A percentile compares a stretch with the other conserved stretches of the same genome.
Evolutionary conservation across 2,888 invertebrate genomes (phyloP).

Genomic region (Thymelicus acteon): DNA sequence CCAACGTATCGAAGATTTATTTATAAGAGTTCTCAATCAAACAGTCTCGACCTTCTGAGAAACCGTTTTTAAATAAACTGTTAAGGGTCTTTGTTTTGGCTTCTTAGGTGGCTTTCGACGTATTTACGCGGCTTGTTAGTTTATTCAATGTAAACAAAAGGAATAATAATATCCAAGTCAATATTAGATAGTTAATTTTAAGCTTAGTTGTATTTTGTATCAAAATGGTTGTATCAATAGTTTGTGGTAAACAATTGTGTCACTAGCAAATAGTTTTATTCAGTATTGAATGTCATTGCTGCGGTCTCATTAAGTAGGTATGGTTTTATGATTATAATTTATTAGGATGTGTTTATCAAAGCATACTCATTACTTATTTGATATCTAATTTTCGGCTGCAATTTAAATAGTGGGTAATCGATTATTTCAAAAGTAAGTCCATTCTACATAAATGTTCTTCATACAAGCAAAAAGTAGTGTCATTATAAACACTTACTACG

Average conservation of each 20-base stretch:
- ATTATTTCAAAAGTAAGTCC: too few species aligned
- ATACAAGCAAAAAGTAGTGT: too few species aligned
- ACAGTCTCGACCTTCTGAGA: constrained; percentile 66
- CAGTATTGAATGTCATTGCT: neutral
- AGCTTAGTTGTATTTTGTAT: constrained; percentile 12
- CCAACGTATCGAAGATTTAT: constrained; percentile 54
- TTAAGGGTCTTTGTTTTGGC: constrained; percentile 69
- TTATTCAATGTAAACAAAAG: constrained; percentile 55
- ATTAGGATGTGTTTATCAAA: neutral
- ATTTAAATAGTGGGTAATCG: too few species aligned
- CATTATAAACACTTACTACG: too few species aligned
- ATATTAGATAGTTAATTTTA: constrained; percentile 50
- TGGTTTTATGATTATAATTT: neutral
- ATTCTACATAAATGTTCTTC: too few species aligned
- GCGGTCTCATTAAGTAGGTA: neutral
- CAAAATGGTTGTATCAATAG: neutral
- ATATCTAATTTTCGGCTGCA: too few species aligned
- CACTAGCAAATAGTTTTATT: neutral
- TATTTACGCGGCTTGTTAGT: constrained; percentile 57
- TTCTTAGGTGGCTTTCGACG: constrained; percentile 69
- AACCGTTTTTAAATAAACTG: constrained; percentile 65
- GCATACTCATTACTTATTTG: too few species aligned
- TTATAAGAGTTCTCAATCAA: constrained; percentile 74
- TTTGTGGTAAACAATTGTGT: neutral
- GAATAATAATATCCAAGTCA: constrained; percentile 51